Base-by-base conservation (phyloP, 1,140 invertebrate species). In the Drosophila tristis region DNA sequence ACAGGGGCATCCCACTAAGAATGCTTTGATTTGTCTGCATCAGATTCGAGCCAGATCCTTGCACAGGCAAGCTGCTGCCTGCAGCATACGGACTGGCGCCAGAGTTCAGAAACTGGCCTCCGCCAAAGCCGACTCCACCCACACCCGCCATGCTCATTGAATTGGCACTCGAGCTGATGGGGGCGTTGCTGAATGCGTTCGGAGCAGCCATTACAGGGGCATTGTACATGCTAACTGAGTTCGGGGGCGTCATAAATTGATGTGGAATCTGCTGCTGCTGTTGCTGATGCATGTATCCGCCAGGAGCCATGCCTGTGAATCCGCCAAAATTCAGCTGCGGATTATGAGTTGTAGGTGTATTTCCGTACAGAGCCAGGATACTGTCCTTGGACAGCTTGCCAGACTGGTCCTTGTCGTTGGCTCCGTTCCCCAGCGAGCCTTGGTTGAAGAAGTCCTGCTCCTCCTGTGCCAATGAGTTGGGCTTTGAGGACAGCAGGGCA, bases 371-470 rank as follows among this genome's bases (percentile, higher is more conserved):
- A 5, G 97, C 97, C 90, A 99, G 93, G 92, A 99, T 98, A 90
- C 97, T 98, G 86, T 98, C 97, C 93, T 98, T 98, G 25, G 97
- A 97, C 92, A 98, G 93, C 93, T 97, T 97, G 71, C 95, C 96
- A 78, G 96, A 95, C 74, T 95, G 95, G 78, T 95, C 93, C 35
- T 94, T 95, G 0, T 96, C 95, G 43, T 44, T 72, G 54, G 53
- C 60, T 5, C 45, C 93, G n/a, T 95, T 61, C 2, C 94, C 93
- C 2, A 91, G 67, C 31, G 90, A 81, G 9, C 90, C 86, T 92
- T 98, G 97, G 92, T 96, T 97, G 89, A 98, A 98, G 93, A 98
- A 98, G 92, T 95, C 97, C 73, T 97, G 96, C 87, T 98, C 96
- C 91, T 98, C 97, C 2, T 94, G 94, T 90, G 96, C 96, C 64